Evolutionary conservation across 2,888 invertebrate species (phyloP).

Genomic region (Eupithecia insigniata): DNA sequence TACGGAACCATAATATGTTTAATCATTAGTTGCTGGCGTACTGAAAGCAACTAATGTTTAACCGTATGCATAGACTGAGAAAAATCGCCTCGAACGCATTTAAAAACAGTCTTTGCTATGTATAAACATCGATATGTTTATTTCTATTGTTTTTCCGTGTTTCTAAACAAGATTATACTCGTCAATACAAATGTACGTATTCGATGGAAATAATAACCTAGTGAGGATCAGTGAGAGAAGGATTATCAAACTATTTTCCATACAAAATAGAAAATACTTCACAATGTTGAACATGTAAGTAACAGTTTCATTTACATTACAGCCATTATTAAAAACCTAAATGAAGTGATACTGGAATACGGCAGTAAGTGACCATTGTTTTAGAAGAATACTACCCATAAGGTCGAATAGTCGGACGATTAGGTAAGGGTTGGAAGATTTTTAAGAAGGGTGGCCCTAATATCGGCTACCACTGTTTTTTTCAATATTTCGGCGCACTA

Average conservation of each 20-base stretch:
- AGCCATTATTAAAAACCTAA: neutral
- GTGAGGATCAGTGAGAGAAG: neutral
- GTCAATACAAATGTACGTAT: neutral
- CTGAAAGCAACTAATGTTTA: no score
- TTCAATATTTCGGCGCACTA: no score
- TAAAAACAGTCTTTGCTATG: neutral
- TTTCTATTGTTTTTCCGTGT: neutral
- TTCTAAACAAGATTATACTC: neutral
- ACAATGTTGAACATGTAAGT: slow-evolving; percentile 27
- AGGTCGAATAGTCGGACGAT: no score
- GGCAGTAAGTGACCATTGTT: neutral
- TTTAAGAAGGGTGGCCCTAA: no score
- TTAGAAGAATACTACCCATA: no score
- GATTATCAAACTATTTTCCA: neutral
- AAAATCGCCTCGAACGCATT: neutral
- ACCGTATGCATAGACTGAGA: neutral
- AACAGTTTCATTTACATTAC: neutral
- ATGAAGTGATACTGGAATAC: neutral
- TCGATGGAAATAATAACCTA: neutral
- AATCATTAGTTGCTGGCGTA: no score
- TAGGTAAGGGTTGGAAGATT: no score
- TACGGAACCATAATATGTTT: neutral
- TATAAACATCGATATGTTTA: neutral
- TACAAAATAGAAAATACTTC: neutral
- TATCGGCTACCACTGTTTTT: no score